These are phyloP conservation scores for Ctenopoma multispine DNA, from an alignment of 2,797 vertebrate species.

Conservation along the genomic window DNA sequence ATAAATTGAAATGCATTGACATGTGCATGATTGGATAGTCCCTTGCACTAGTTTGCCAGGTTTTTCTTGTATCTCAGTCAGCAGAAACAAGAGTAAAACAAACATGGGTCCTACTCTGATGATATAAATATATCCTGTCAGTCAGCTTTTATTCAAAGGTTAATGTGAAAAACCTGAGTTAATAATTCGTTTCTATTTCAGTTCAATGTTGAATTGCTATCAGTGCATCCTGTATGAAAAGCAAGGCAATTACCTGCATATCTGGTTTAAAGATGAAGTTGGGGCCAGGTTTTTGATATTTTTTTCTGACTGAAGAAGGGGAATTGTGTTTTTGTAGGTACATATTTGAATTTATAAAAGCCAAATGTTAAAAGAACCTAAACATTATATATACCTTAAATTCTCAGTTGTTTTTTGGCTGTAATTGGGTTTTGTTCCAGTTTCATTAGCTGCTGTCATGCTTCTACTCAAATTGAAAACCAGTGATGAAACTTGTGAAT, in stretches of 20 bases:
- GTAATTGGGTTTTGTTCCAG: neutral
- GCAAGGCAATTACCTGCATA: neutral
- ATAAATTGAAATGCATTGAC: constrained; percentile 3
- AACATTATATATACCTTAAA: neutral
- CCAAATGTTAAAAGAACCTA: neutral
- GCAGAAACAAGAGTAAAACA: neutral
- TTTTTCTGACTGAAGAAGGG: neutral
- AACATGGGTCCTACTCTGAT: constrained; percentile 4
- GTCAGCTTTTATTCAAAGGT: constrained; percentile 7
- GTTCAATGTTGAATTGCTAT: constrained; percentile 26
- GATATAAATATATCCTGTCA: neutral
- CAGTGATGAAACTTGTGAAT: neutral
- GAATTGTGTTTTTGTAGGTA: constrained; percentile 33
- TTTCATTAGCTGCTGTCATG: constrained; percentile 18
- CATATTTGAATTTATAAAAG: constrained; percentile 41
- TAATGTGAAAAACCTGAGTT: neutral
- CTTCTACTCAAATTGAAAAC: constrained; percentile 5
- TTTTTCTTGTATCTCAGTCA: constrained; percentile 15
- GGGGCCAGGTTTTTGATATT: neutral
- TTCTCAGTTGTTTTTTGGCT: constrained; percentile 2
- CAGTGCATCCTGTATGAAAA: constrained; percentile 1
- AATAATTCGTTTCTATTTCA: constrained; percentile 17
- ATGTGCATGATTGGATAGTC: neutral
- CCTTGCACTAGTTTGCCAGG: neutral
- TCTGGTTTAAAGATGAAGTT: constrained; percentile 12